These are phyloP conservation scores for Scylla paramamosain DNA, from an alignment of 1,140 invertebrate species.

Conservation along the genomic window DNA sequence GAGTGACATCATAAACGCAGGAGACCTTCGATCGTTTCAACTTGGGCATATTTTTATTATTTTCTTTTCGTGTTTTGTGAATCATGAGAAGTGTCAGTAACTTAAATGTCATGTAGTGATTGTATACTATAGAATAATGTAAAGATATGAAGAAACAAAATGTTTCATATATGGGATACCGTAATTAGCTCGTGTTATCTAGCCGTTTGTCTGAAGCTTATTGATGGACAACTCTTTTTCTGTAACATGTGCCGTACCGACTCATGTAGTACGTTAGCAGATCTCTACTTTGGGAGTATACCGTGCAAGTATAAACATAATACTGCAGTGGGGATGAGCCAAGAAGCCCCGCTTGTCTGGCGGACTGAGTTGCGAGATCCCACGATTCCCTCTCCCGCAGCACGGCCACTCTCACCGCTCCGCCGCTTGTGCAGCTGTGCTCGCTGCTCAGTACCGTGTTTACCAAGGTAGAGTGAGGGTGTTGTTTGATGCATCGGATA, in stretches of 20 bases:
- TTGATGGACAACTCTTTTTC: too few species aligned
- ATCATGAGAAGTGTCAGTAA: not conserved
- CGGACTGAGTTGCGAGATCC: not conserved
- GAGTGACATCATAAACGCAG: not conserved
- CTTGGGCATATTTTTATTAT: not conserved
- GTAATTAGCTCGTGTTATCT: too few species aligned
- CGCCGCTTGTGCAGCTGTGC: too few species aligned
- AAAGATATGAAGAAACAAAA: not conserved
- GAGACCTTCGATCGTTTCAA: not conserved
- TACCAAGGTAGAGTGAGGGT: not conserved
- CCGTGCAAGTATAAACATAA: not conserved
- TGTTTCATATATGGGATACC: not conserved
- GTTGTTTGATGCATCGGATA: not conserved
- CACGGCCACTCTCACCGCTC: too few species aligned
- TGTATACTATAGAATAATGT: too few species aligned
- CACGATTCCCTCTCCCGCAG: too few species aligned
- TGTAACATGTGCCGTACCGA: not conserved
- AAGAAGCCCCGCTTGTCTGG: not conserved
- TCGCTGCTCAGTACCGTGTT: not conserved
- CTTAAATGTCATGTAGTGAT: too few species aligned
- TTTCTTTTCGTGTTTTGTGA: not conserved
- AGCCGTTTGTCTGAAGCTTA: too few species aligned
- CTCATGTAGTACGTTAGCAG: not conserved
- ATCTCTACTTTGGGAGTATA: not conserved
- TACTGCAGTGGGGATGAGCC: not conserved